Conservation (phyloP, 2,797 vertebrate genomes). For the Sphenopsis melanotis region DNA sequence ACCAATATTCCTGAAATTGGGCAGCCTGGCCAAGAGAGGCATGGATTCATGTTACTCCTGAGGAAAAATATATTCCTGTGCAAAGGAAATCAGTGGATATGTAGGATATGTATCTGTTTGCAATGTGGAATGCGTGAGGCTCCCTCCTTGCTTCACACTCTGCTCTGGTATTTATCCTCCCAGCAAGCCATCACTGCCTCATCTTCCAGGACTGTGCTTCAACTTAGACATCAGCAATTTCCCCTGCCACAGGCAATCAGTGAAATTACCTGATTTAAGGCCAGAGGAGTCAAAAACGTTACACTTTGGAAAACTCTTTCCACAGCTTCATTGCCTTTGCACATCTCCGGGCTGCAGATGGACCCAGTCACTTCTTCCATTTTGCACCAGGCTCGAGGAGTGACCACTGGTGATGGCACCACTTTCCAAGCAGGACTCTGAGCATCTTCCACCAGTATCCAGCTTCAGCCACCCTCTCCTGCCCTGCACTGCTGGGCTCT, state of each 20-base stretch:
- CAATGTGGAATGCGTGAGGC: not conserved
- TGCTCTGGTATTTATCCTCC: conserved; percentile 1
- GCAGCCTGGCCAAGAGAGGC: not conserved
- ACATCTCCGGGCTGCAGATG: accelerated
- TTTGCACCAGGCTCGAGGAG: not conserved
- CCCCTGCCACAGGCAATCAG: not conserved
- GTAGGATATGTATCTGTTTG: not conserved
- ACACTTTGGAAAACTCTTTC: not conserved
- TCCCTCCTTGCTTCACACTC: not conserved
- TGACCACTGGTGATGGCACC: accelerated
- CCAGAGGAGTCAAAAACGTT: not conserved
- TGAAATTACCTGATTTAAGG: conserved; percentile 19
- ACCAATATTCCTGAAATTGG: not conserved
- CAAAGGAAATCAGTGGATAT: not conserved
- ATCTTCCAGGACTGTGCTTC: not conserved
- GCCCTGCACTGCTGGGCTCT: not conserved
- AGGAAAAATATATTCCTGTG: not conserved
- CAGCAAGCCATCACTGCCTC: not conserved
- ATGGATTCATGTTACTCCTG: not conserved
- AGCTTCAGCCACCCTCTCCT: not conserved
- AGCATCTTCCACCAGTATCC: not conserved
- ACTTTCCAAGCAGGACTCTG: not conserved
- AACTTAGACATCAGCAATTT: not conserved
- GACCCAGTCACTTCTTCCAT: not conserved
- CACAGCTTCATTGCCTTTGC: not conserved